Evolutionary conservation across 2,888 invertebrate species (phyloP).

Genomic region (Ophioninae sp.): DNA sequence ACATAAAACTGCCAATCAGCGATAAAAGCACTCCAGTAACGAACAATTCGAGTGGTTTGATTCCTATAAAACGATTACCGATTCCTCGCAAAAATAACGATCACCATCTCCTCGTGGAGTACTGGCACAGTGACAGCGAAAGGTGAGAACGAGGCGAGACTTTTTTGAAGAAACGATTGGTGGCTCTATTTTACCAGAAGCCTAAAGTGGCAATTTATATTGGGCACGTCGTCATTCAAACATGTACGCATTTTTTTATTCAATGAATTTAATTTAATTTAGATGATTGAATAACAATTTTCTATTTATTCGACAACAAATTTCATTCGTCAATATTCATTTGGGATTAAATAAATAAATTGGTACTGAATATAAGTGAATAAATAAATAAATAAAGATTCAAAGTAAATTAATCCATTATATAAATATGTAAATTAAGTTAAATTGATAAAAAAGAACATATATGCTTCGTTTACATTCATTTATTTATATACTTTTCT

Average conservation of each 20-base stretch:
- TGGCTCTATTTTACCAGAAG: not conserved
- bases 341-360: too few relatives aligned
- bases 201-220: not conserved
- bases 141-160: constrained; percentile 67
- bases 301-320: too few relatives aligned
- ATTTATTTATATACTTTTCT: too few relatives aligned
- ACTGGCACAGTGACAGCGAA: constrained; percentile 81
- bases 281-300: too few relatives aligned
- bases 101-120: constrained; percentile 82
- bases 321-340: too few relatives aligned
- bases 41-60: constrained; percentile 72
- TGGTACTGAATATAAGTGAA: too few relatives aligned
- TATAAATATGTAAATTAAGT: too few relatives aligned
- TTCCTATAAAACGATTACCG: constrained; percentile 79
- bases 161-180: not conserved
- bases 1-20: constrained; percentile 77
- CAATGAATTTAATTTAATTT: not conserved
- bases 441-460: too few relatives aligned
- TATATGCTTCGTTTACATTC: too few relatives aligned
- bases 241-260: too few relatives aligned
- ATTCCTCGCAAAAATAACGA: constrained; percentile 79
- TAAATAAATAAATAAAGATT: too few relatives aligned
- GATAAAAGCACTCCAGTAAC: constrained; percentile 69
- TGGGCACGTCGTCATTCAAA: not conserved
- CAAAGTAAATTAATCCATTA: too few relatives aligned